phyloP scores from a whole-genome alignment of 2,797 vertebrate species.

The Bradypus variegatus region DNA sequence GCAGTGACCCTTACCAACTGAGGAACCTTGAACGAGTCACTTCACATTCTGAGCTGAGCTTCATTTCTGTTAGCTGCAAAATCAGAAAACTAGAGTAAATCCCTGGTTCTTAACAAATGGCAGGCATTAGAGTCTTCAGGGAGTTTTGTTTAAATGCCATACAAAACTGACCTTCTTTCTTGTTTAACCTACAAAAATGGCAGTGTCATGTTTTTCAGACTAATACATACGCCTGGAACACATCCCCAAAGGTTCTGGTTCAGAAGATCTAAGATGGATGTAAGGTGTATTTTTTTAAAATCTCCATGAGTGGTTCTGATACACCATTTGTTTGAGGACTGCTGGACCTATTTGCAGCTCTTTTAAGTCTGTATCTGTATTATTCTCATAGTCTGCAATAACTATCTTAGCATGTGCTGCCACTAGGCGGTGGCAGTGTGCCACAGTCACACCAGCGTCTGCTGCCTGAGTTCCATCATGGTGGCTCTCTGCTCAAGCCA shows the following conservation, averaged over 20 bases:
- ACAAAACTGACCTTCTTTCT: neutral
- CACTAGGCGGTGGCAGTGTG: constrained; percentile 50
- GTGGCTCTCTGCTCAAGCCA: neutral
- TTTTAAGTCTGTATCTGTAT: neutral
- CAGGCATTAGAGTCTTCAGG: neutral
- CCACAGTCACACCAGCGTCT: neutral
- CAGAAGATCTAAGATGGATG: neutral
- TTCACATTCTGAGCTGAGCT: neutral
- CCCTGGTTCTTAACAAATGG: neutral
- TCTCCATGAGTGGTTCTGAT: neutral
- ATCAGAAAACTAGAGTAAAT: neutral
- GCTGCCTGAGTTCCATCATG: neutral
- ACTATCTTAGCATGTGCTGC: neutral
- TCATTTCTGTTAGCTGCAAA: neutral
- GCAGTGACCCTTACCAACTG: neutral
- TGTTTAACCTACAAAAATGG: neutral
- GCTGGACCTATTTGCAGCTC: neutral
- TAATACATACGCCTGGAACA: neutral
- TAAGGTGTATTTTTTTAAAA: neutral
- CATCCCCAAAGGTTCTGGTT: neutral
- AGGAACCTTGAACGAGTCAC: neutral
- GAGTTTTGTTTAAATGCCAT: neutral
- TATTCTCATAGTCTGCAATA: neutral
- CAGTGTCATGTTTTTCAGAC: neutral
- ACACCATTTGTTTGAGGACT: neutral